phyloP scores from a whole-genome alignment of 64 coral and sea anemone genomes.

The Montipora sp. region DNA sequence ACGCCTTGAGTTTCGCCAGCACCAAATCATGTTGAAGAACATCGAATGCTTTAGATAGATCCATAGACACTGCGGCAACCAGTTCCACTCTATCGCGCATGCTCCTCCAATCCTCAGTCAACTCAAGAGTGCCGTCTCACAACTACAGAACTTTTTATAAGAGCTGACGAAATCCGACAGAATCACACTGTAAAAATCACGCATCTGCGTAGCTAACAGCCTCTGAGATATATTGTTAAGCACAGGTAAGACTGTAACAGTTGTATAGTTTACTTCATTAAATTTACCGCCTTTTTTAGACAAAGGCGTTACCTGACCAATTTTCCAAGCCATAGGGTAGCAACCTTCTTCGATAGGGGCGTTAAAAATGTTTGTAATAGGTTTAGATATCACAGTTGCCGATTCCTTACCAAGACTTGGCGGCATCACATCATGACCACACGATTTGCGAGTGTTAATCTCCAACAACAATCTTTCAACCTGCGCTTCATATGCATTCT shows the following conservation, averaged over 20 bases:
- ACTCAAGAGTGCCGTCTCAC: too few species aligned
- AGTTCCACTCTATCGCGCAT: neutral
- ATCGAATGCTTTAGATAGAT: conserved; percentile 45
- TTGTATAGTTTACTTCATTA: too few species aligned
- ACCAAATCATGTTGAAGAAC: neutral
- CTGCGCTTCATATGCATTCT: neutral
- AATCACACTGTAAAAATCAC: too few species aligned
- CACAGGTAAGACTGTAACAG: too few species aligned
- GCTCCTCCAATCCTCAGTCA: neutral
- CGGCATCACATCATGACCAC: neutral
- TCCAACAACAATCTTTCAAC: too few species aligned
- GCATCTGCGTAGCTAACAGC: too few species aligned
- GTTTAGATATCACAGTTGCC: neutral
- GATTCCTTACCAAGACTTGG: neutral
- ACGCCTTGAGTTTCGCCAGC: conserved; percentile 30
- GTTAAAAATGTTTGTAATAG: conserved; percentile 13
- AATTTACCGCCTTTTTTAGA: neutral
- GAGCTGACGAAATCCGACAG: too few species aligned
- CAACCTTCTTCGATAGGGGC: neutral
- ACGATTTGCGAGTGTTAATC: neutral
- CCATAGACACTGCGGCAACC: neutral
- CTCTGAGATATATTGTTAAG: too few species aligned
- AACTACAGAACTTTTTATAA: too few species aligned
- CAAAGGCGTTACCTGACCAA: neutral
- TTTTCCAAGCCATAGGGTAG: neutral